Evolutionary conservation across 2,888 invertebrate genomes (phyloP).

Genomic region (Machimus atricapillus): DNA sequence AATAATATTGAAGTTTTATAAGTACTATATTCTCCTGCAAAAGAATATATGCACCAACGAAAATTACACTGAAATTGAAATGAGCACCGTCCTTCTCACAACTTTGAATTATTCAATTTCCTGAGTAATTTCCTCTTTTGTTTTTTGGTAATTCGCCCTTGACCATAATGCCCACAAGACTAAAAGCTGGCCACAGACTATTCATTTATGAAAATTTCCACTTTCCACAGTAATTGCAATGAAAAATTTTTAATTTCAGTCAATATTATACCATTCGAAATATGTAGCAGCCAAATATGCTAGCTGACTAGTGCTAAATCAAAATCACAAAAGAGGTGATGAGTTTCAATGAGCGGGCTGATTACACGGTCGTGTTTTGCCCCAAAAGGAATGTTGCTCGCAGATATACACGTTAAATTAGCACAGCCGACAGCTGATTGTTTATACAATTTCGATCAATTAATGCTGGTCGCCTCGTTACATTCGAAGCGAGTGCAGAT

Average conservation of each 20-base stretch:
- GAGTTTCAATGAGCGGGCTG: background rate
- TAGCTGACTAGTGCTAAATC: background rate
- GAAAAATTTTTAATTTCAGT: background rate
- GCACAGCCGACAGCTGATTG: background rate
- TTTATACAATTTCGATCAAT: constrained; percentile 5
- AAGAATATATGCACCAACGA: background rate
- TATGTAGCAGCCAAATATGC: background rate
- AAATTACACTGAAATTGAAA: background rate
- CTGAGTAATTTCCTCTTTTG: background rate
- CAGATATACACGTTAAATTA: background rate
- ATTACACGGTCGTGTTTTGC: background rate
- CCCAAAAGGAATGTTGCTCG: background rate
- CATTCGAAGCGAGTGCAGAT: background rate
- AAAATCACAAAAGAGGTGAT: background rate
- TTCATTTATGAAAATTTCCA: background rate
- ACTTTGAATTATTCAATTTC: background rate
- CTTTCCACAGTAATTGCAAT: background rate
- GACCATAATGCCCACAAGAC: background rate
- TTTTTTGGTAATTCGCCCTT: background rate
- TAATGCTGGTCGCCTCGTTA: background rate
- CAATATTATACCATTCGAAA: background rate
- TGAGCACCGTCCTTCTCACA: background rate
- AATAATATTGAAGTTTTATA: background rate
- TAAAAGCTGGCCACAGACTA: background rate
- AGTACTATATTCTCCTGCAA: background rate